Base-by-base conservation (phyloP, 1,140 invertebrate species). In the Varroa destructor region DNA sequence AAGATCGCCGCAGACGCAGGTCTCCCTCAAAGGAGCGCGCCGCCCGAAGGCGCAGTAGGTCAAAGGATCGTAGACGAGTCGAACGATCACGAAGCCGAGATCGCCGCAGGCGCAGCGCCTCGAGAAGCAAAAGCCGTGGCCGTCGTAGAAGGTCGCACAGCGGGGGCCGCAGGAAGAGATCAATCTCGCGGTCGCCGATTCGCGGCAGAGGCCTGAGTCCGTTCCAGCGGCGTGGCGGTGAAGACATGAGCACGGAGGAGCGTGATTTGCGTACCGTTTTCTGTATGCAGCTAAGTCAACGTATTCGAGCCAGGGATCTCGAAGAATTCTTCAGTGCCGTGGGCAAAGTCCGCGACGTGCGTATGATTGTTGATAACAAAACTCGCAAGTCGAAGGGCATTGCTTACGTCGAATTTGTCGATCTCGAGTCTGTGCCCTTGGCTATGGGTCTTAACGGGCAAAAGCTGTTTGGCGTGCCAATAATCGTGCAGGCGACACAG, bases 271-370 rank as follows among this genome's bases (percentile, higher is more conserved):
- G 97, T 12, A 99, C 97, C 40, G 91, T 99, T 8, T 99, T 99
- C 80, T 97, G 93, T 80, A 93, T 97, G 88, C 93, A 97, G 79
- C 79, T 97, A 51, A 93, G 93, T 73, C 90, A 96, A 77, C 84
- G 92, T 75, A 93, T 98, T 75, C 85, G 95, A 73, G 90, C 91
- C 8, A 86, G 94, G 73, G 96, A 99, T 80, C 82, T 99, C 54
- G 96, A 99, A 83, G 95, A 99, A 81, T 99, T 99, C 80, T 99
- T 99, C 79, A 96, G 92, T 2, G 90, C 92, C 72, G 95, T 99
- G 72, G 97, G 97, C 55, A 97, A 97, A 85, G 95, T 98, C 37
- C 86, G 93, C 76, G 97, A 99, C 84, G 97, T 99, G 8, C 84
- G 94, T 78, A 86, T 99, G 74, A 99, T 99, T 57, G 97, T 93